phyloP scores from a whole-genome alignment of 2,888 invertebrate species.

The Parnassius orleans region DNA sequence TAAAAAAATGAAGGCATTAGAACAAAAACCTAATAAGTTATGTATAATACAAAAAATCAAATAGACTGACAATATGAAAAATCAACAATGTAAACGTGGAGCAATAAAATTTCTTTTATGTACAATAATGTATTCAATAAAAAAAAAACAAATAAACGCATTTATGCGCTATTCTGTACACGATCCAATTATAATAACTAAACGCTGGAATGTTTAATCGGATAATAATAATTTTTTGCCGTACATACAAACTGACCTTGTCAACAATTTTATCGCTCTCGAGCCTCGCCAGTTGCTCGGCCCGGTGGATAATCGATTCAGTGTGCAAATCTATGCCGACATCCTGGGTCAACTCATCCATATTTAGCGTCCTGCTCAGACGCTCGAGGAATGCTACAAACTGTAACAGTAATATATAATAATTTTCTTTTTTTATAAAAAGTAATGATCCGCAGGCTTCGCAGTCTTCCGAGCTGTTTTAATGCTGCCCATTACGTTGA shows the following conservation, averaged over 20 bases:
- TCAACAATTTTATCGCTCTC: constrained; percentile 92
- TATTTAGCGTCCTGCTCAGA: constrained; percentile 89
- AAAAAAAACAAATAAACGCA: neutral
- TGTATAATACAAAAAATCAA: neutral
- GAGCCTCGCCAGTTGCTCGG: constrained; percentile 89
- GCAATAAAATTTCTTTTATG: neutral
- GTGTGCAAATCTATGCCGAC: constrained; percentile 90
- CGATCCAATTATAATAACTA: constrained; percentile 15
- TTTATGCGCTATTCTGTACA: constrained; percentile 15
- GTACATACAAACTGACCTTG: constrained; percentile 80
- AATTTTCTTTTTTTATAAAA: constrained; percentile 25
- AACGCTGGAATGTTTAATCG: constrained; percentile 14
- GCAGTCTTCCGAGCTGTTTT: constrained; percentile 25
- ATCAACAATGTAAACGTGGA: too few species aligned
- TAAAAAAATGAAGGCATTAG: neutral
- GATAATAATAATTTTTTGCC: constrained; percentile 24
- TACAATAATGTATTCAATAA: constrained; percentile 5
- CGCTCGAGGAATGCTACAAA: constrained; percentile 91
- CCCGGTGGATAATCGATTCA: constrained; percentile 91
- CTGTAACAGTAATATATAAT: constrained; percentile 67
- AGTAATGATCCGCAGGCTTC: constrained; percentile 15
- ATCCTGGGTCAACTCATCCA: constrained; percentile 91
- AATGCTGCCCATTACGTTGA: constrained; percentile 22
- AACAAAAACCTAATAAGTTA: neutral
- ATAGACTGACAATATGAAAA: too few species aligned